Evolutionary conservation across 2,888 invertebrate species (phyloP).

Genomic region (Panopea generosa): DNA sequence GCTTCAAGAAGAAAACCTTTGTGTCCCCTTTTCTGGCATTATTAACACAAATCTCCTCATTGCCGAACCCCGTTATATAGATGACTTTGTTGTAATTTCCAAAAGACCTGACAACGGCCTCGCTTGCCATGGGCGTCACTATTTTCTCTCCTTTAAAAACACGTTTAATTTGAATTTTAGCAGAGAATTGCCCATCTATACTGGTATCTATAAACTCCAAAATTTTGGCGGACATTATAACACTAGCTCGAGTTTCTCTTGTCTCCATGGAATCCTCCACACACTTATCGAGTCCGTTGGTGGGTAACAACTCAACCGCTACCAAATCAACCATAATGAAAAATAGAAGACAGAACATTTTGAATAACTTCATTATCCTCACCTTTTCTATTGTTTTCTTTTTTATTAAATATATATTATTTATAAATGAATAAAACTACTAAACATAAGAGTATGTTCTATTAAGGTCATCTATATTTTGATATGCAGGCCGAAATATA

Average conservation of each 20-base stretch:
- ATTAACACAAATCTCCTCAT: not conserved
- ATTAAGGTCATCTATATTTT: too few species aligned
- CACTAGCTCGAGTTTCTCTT: not conserved
- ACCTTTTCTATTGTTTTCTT: too few species aligned
- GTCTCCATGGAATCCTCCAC: not conserved
- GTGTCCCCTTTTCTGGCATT: not conserved
- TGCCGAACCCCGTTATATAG: not conserved
- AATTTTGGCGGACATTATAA: not conserved
- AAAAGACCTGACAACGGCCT: not conserved
- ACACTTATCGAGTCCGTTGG: not conserved
- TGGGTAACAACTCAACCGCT: not conserved
- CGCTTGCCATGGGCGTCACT: not conserved
- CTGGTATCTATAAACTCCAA: not conserved
- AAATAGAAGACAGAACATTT: too few species aligned
- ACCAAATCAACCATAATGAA: not conserved
- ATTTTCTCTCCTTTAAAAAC: not conserved
- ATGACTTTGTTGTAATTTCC: slow-evolving; percentile 4
- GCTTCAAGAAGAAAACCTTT: not conserved
- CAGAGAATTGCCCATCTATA: not conserved
- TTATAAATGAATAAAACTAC: too few species aligned
- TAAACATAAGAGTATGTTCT: too few species aligned
- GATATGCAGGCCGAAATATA: too few species aligned
- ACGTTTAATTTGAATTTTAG: not conserved
- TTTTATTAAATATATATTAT: too few species aligned
- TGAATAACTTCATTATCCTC: too few species aligned